Conservation (phyloP, 2,888 invertebrate species). For the Penaeus monodon region DNA sequence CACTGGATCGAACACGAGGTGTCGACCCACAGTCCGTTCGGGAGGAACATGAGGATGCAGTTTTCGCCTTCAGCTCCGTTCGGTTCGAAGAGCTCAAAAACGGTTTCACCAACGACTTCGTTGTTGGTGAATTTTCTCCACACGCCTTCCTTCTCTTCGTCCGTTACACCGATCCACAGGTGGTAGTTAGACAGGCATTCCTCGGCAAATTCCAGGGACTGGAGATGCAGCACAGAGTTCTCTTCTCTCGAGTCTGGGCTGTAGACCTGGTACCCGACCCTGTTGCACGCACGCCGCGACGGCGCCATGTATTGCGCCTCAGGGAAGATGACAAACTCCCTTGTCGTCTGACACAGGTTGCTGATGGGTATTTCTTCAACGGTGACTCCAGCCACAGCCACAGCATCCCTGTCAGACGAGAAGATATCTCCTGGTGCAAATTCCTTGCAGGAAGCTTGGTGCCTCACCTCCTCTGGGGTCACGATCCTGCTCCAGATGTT, state of each 20-base stretch:
- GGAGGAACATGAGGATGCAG: neutral
- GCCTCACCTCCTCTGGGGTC: neutral
- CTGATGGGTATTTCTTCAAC: neutral
- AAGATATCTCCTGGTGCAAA: neutral
- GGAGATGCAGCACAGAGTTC: neutral
- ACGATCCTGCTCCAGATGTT: conserved; percentile 33
- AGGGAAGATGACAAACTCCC: conserved; percentile 2
- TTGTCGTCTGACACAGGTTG: neutral
- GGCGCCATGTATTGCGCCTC: neutral
- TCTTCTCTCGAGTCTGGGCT: neutral
- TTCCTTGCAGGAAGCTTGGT: conserved; percentile 1
- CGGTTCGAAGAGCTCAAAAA: neutral
- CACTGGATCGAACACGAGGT: neutral
- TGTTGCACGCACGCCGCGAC: neutral
- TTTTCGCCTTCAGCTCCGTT: neutral
- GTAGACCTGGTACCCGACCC: neutral
- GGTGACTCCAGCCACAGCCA: neutral
- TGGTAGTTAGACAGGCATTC: neutral
- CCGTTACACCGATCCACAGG: conserved; percentile 18
- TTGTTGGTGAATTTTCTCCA: neutral
- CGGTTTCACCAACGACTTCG: no score
- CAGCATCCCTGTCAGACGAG: conserved; percentile 1
- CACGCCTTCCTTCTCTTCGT: neutral
- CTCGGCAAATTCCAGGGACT: neutral
- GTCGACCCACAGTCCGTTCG: neutral